Evolutionary conservation across 2,113 vertebrate species (phyloP).

Genomic region (Lamprologus callipterus): DNA sequence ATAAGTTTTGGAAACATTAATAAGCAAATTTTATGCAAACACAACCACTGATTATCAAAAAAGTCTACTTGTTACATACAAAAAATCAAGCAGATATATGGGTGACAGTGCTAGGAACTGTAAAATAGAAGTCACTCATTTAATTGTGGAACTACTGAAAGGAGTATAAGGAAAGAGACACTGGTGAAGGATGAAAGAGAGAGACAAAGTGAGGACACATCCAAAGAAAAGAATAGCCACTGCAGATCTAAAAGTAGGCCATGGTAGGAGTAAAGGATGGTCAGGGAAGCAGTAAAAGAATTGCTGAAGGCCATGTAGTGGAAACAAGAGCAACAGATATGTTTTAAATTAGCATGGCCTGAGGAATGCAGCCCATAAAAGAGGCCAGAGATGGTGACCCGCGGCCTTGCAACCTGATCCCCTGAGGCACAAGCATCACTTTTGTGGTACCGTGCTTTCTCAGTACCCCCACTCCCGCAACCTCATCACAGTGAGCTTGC

Average conservation of each 20-base stretch:
- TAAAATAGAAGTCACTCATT: not conserved
- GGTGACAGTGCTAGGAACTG: not conserved
- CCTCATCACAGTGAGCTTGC: conserved; percentile 11
- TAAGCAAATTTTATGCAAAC: not conserved
- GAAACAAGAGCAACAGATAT: conserved; percentile 50
- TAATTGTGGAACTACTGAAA: not conserved
- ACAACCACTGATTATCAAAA: not conserved
- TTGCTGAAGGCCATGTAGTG: not conserved
- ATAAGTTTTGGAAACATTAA: not conserved
- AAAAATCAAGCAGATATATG: not conserved
- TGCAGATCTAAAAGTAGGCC: not conserved
- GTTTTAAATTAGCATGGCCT: conserved; percentile 45
- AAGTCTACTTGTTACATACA: not conserved
- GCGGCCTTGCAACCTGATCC: conserved; percentile 40
- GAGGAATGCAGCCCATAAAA: conserved; percentile 29
- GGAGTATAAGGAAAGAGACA: not conserved
- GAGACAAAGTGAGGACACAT: not conserved
- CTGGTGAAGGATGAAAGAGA: not conserved
- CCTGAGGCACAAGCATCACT: not conserved
- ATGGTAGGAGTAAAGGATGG: not conserved
- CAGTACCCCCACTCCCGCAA: not conserved
- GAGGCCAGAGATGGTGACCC: conserved; percentile 27
- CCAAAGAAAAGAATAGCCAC: not conserved
- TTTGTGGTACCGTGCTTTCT: conserved; percentile 2
- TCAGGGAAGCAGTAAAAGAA: not conserved